These are phyloP conservation scores for Protonemura montana DNA, from an alignment of 2,888 invertebrate genomes.

Conservation along the genomic window DNA sequence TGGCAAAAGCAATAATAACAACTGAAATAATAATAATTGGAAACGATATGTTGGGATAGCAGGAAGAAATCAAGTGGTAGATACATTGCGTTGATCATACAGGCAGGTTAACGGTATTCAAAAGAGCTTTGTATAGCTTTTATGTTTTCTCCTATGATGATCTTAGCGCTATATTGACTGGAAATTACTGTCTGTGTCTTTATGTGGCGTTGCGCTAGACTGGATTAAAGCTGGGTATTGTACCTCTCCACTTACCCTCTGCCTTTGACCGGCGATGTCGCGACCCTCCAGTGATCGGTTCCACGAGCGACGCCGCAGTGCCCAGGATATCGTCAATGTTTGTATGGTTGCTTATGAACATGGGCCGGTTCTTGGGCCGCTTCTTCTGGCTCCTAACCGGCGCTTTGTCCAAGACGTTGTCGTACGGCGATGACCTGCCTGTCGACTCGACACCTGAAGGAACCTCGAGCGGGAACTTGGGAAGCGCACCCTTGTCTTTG, in stretches of 20 bases:
- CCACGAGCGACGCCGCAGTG: constrained; percentile 54
- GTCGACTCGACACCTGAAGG: constrained; percentile 51
- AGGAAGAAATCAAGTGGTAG: neutral
- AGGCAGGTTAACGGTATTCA: neutral
- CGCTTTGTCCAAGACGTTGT: constrained; percentile 65
- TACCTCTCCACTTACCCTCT: constrained; percentile 21
- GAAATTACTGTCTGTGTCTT: too few relatives aligned
- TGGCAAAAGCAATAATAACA: too few relatives aligned
- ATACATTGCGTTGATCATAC: neutral
- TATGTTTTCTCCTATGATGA: too few relatives aligned
- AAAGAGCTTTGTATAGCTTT: neutral
- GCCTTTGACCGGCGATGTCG: constrained; percentile 15
- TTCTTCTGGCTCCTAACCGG: constrained; percentile 48
- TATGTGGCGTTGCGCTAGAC: too few relatives aligned
- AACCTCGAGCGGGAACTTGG: constrained; percentile 56
- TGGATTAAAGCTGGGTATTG: too few relatives aligned
- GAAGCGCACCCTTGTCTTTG: constrained; percentile 31
- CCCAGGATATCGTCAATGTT: constrained; percentile 92
- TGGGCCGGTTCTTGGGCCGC: constrained; percentile 59
- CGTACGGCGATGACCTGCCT: constrained; percentile 73
- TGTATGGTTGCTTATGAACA: constrained; percentile 84
- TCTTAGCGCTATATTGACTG: too few relatives aligned
- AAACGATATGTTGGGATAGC: neutral
- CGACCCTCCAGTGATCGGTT: constrained; percentile 45
- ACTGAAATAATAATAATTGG: neutral